These are phyloP conservation scores for Philopedon plagiatum DNA, from an alignment of 2,888 invertebrate genomes.

Conservation along the genomic window DNA sequence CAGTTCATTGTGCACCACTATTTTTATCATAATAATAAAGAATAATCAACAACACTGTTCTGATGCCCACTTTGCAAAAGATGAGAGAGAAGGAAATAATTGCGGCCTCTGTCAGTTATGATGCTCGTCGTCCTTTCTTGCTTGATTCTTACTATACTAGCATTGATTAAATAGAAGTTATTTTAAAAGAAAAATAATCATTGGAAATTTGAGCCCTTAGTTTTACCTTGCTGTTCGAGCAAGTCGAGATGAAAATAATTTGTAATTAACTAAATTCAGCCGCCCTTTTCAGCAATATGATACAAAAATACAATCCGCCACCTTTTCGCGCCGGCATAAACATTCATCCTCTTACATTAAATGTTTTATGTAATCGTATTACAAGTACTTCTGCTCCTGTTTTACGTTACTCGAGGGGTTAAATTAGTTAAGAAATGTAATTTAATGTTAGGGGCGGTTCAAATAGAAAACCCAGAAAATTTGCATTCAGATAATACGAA, in stretches of 20 bases:
- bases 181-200: too few relatives aligned
- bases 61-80: too few relatives aligned
- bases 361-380: slow-evolving; percentile 14
- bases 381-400: slow-evolving; percentile 16
- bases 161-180: too few relatives aligned
- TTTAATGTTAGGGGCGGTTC: slow-evolving; percentile 4
- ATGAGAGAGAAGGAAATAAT: too few relatives aligned
- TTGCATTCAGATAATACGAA: slow-evolving; percentile 46
- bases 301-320: slow-evolving; percentile 12
- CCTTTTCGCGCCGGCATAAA: not conserved
- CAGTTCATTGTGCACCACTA: too few relatives aligned
- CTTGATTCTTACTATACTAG: too few relatives aligned
- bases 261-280: not conserved
- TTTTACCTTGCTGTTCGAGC: not conserved
- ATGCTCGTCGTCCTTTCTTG: too few relatives aligned
- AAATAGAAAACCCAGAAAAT: slow-evolving; percentile 27
- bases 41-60: too few relatives aligned
- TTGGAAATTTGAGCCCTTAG: not conserved
- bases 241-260: not conserved
- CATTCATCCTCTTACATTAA: not conserved
- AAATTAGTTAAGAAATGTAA: slow-evolving; percentile 30
- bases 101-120: too few relatives aligned
- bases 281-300: slow-evolving; percentile 1
- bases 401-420: slow-evolving; percentile 25
- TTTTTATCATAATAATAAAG: too few relatives aligned